A percentile compares a stretch with the other conserved stretches of the same genome.
These are phyloP conservation scores for Poeciliopsis turneri DNA, from an alignment of 2,797 vertebrate species.

Conservation along the genomic window DNA sequence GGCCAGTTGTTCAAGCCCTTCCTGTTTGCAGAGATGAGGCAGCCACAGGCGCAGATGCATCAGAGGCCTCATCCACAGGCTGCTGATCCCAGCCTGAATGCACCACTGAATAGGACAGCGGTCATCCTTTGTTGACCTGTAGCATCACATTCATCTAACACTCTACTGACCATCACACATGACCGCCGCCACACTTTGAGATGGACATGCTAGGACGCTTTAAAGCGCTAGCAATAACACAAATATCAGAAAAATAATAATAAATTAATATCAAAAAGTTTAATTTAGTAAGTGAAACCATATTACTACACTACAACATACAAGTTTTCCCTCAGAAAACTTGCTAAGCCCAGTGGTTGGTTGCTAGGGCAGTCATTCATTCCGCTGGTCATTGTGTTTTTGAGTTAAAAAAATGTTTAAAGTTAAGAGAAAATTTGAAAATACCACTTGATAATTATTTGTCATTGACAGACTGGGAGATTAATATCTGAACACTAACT, in stretches of 20 bases:
- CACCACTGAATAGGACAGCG: slow-evolving; percentile 66
- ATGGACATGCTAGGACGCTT: slow-evolving; percentile 37
- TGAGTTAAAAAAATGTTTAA: too few species aligned
- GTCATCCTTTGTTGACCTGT: slow-evolving; percentile 76
- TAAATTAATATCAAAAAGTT: neutral
- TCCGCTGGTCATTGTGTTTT: too few species aligned
- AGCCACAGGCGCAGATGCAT: slow-evolving; percentile 63
- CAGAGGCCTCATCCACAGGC: slow-evolving; percentile 67
- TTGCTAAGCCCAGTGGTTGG: too few species aligned
- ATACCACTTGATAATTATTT: too few species aligned
- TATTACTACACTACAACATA: neutral
- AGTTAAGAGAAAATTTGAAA: too few species aligned
- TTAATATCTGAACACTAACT: too few species aligned
- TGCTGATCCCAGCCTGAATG: slow-evolving; percentile 75
- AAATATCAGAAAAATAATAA: neutral
- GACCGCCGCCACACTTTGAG: slow-evolving; percentile 39
- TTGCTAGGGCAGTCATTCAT: too few species aligned
- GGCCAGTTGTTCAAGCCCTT: slow-evolving; percentile 65
- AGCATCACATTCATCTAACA: slow-evolving; percentile 77
- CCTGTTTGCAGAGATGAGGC: slow-evolving; percentile 74
- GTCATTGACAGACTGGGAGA: too few species aligned
- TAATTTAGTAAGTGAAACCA: neutral
- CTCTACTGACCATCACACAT: slow-evolving; percentile 37
- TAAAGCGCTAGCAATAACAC: neutral
- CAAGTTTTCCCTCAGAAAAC: too few species aligned